Evolutionary conservation across 2,888 invertebrate genomes (phyloP).

Genomic region (Cylloceria caligata): DNA sequence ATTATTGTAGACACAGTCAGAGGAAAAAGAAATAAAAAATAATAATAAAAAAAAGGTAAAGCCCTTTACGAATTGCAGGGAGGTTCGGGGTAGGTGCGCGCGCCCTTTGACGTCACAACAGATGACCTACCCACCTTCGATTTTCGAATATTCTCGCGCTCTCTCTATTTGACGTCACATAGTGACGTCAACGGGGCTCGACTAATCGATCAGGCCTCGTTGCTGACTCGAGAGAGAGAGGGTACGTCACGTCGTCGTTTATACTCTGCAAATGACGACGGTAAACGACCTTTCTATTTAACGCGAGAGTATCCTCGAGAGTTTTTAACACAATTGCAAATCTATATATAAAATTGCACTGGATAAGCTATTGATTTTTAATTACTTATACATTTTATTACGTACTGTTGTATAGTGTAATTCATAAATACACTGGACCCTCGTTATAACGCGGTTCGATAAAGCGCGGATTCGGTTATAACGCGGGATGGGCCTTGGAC

Average conservation of each 20-base stretch:
- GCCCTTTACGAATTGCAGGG: background rate
- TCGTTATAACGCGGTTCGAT: no score
- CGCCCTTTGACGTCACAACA: constrained; percentile 41
- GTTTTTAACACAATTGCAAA: constrained; percentile 22
- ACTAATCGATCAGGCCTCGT: constrained; percentile 72
- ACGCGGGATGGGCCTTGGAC: no score
- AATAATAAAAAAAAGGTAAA: background rate
- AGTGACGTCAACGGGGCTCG: constrained; percentile 73
- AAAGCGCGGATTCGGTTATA: no score
- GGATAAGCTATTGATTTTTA: background rate
- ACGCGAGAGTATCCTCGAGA: background rate
- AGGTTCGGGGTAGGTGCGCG: background rate
- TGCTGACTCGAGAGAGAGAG: constrained; percentile 29
- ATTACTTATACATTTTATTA: background rate
- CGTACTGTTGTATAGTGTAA: background rate
- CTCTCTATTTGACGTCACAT: constrained; percentile 74
- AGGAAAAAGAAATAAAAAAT: background rate
- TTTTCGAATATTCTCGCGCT: constrained; percentile 57
- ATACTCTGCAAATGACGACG: background rate
- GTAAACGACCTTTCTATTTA: constrained; percentile 24
- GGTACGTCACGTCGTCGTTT: constrained; percentile 27
- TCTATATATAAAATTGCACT: background rate
- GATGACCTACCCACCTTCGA: background rate
- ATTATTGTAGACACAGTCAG: background rate
- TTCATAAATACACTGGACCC: no score